Conservation (phyloP, 2,888 invertebrate genomes). For the Meandrusa payeni region DNA sequence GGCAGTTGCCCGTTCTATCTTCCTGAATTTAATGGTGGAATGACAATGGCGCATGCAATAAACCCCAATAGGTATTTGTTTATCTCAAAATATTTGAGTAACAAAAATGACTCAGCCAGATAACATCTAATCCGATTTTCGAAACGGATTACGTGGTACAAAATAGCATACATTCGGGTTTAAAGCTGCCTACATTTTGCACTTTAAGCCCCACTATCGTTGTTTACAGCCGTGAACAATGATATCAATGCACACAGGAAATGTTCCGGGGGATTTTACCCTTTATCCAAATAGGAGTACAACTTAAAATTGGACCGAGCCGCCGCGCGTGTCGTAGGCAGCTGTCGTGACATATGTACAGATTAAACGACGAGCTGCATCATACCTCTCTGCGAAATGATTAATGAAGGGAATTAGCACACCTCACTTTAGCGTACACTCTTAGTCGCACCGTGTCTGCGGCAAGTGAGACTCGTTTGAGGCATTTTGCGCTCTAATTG, state of each 20-base stretch:
- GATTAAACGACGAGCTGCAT: conserved; percentile 32
- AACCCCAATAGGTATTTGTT: too few relatives aligned
- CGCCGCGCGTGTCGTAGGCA: neutral
- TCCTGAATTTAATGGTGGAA: too few relatives aligned
- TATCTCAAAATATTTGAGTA: neutral
- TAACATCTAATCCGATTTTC: conserved; percentile 10
- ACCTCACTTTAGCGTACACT: conserved; percentile 9
- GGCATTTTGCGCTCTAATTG: neutral
- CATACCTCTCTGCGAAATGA: conserved; percentile 38
- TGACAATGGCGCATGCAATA: too few relatives aligned
- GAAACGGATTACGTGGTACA: conserved; percentile 4
- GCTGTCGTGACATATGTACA: conserved; percentile 7
- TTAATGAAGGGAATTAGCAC: conserved; percentile 52
- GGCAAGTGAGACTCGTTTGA: too few relatives aligned
- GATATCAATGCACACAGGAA: conserved; percentile 5
- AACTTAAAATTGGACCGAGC: neutral
- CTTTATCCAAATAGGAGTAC: conserved; percentile 8
- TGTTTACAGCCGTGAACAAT: conserved; percentile 12
- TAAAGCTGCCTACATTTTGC: conserved; percentile 1
- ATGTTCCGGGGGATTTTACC: neutral
- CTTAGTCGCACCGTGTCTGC: conserved; percentile 8
- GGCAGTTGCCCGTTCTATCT: too few relatives aligned
- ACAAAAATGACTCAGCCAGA: neutral
- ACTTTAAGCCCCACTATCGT: conserved; percentile 6
- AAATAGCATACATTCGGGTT: conserved; percentile 5